A percentile compares a stretch with the other conserved stretches of the same genome.
Conservation (phyloP, 2,888 invertebrate species). For the Chelonus formosanus region DNA sequence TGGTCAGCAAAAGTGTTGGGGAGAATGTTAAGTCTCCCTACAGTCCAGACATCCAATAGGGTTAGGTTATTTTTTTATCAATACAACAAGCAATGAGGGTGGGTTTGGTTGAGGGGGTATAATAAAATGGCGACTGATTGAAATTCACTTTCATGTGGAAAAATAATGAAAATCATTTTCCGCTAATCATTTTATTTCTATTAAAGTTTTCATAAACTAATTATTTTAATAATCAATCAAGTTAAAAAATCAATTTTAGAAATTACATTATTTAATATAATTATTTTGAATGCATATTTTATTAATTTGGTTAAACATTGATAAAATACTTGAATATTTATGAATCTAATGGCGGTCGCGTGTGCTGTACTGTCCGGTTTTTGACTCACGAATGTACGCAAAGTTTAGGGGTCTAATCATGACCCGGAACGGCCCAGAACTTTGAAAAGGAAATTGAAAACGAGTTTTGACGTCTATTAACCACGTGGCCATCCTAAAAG, state of each 20-base stretch:
- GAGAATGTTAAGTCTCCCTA: conserved; percentile 55
- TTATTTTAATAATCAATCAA: too few species aligned
- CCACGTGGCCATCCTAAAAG: conserved; percentile 54
- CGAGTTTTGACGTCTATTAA: conserved; percentile 62
- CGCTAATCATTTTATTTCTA: too few species aligned
- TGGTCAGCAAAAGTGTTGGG: conserved; percentile 58
- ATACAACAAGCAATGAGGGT: conserved; percentile 50
- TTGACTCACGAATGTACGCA: conserved; percentile 51
- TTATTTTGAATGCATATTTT: too few species aligned
- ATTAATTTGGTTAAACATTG: too few species aligned
- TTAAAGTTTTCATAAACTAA: too few species aligned
- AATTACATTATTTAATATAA: too few species aligned
- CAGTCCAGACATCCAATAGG: conserved; percentile 60
- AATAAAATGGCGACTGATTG: conserved; percentile 56
- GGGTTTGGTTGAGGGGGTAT: conserved; percentile 47
- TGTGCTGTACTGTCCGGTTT: conserved; percentile 53
- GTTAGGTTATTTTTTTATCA: conserved; percentile 58
- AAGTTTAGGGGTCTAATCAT: conserved; percentile 34
- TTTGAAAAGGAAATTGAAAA: conserved; percentile 45
- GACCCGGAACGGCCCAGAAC: conserved; percentile 48
- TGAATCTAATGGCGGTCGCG: conserved; percentile 30
- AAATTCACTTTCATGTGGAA: neutral
- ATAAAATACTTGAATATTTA: too few species aligned
- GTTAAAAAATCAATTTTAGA: too few species aligned
- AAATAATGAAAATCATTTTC: too few species aligned